Base-by-base conservation (phyloP, 2,797 vertebrate species). In the Cetoscarus ocellatus region DNA sequence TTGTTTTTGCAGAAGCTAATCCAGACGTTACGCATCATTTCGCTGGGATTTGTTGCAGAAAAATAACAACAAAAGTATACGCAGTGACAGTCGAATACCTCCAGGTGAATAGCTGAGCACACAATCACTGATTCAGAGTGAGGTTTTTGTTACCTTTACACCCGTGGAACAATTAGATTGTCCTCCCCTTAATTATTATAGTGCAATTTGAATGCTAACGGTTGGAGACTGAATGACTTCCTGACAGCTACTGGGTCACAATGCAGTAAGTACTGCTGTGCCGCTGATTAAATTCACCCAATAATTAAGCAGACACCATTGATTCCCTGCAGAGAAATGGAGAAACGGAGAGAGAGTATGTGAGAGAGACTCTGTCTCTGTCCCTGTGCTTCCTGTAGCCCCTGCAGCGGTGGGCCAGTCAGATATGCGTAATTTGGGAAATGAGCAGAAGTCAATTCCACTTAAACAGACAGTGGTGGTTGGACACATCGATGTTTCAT, bases 241-340 rank as follows among this genome's bases (percentile, higher is more conserved):
- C 79, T 90, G 90, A 93, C 89, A 87, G 90, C 90, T 87, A 84
- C 72, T 75, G 89, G 93, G 85, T 94, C 90, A 91, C 90, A 80
- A 85, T 86, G 85, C 88, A 91, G 91, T 94, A 92, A 92, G 92
- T 92, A 94, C 88, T 86, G 85, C 90, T 88, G 90, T 84, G 89
- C 72, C 35, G 66, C 90, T 94, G 92, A 95, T 94, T 95, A 92
- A 92, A 93, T 94, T 92, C 88, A 88, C 83, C 90, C 93, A 93
- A 91, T 95, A 94, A 95, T 95, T 95, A 94, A 93, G 91, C 93
- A 93, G 94, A 94, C 91, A 91, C 85, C 90, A 95, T 95, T 93
- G 95, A 95, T 95, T 94, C 91, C 87, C 87, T 65, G 65, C 82
- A 73, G 89, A 94, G 90, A 89, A 85, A 88, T 70, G 43, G 88